Percentiles rank a stretch among this genome's conserved stretches.
Evolutionary conservation across 2,888 invertebrate species (phyloP).

Genomic region (Idaea biselata): DNA sequence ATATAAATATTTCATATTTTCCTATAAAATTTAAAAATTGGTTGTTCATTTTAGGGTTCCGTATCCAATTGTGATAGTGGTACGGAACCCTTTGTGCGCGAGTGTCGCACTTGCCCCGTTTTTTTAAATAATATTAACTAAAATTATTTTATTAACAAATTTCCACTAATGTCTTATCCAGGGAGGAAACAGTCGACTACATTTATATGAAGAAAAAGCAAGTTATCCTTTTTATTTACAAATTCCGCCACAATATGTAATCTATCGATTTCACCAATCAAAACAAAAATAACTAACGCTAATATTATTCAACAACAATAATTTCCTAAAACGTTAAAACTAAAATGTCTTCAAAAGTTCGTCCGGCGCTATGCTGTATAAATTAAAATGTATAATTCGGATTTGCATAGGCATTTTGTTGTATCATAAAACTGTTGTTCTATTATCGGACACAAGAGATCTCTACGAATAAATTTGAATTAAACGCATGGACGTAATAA

Average conservation of each 20-base stretch:
- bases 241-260: background rate
- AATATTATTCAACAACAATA: background rate
- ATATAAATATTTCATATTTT: too few species aligned
- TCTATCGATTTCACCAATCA: background rate
- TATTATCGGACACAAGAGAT: background rate
- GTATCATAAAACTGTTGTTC: constrained; percentile 24
- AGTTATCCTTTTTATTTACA: too few species aligned
- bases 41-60: too few species aligned
- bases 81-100: too few species aligned
- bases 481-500: background rate
- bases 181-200: too few species aligned
- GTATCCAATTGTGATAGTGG: too few species aligned
- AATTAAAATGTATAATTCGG: background rate
- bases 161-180: too few species aligned
- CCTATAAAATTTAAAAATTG: too few species aligned
- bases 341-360: constrained; percentile 1
- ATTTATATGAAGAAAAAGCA: too few species aligned
- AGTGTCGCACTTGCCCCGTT: too few species aligned
- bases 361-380: constrained; percentile 1
- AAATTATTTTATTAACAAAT: too few species aligned
- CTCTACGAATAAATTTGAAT: background rate
- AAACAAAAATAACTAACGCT: background rate
- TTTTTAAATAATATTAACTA: too few species aligned
- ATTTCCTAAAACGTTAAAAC: background rate
- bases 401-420: constrained; percentile 61